phyloP scores from a whole-genome alignment of 37 sponge, comb jelly and placozoan species.

The Axinella damicornis region DNA sequence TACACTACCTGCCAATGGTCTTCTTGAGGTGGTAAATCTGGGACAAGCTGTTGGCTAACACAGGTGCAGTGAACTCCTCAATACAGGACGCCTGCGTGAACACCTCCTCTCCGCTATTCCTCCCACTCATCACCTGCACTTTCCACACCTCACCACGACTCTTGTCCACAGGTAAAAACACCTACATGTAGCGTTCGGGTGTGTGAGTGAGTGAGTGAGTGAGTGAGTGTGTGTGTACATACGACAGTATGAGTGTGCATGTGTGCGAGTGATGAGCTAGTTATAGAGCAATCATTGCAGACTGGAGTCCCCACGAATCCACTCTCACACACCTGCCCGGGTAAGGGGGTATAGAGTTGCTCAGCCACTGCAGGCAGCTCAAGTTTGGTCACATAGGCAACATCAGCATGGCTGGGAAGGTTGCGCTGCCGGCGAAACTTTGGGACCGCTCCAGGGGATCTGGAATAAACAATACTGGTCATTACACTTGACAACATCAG shows the following conservation, averaged over 20 bases:
- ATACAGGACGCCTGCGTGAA: constrained; percentile 15
- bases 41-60: neutral
- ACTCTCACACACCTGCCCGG: constrained; percentile 5
- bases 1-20: neutral
- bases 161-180: constrained; percentile 6
- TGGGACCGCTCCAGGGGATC: neutral
- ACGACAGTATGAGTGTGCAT: too few species aligned
- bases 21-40: neutral
- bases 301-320: too few species aligned
- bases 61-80: constrained; percentile 30
- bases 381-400: constrained; percentile 1
- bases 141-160: constrained; percentile 26
- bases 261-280: too few species aligned
- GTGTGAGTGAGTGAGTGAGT: too few species aligned
- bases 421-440: neutral
- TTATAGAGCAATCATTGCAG: too few species aligned
- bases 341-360: constrained; percentile 17
- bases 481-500: too few species aligned
- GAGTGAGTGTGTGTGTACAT: too few species aligned
- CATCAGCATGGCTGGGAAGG: neutral
- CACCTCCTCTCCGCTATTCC: constrained; percentile 12
- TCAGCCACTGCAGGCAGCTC: constrained; percentile 19
- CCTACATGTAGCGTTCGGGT: too few species aligned
- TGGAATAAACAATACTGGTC: too few species aligned
- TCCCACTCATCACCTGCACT: constrained; percentile 10